Base-by-base conservation (phyloP, 2,113 vertebrate species). In the Jacana jacana region DNA sequence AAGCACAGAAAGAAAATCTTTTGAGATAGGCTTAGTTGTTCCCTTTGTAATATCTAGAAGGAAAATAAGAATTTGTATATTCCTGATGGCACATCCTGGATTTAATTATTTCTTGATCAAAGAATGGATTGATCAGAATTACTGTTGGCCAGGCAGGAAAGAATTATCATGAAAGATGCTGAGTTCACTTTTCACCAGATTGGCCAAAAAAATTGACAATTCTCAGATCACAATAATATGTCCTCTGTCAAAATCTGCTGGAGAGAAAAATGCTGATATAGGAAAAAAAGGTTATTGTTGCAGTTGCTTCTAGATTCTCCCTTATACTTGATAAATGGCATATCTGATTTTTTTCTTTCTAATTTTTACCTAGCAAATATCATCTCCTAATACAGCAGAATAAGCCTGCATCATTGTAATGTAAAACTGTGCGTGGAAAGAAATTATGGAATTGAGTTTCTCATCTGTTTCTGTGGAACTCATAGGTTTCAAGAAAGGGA, bases 61-160 rank as follows among this genome's bases (percentile, higher is more conserved):
- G 61, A 86, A 92, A 93, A 81, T 69, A 97, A 95, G 88, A 93
- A 97, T 94, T 91, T 95, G 60, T 94, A 83, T 96, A 93, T 92
- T 89, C 86, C 85, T 97, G 83, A 91, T 44, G 96, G 84, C 72
- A 87, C 6, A 88, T 81, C 87, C 88, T 24, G 15, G 88, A 92
- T 96, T 91, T 97, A 93, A 96, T 97, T 72, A 69, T 93, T 94
- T 96, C 69, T 82, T 77, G 86, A 86, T n/a, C 89, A 80, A 70
- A 91, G 87, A 97, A 93, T 73, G 46, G 19, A 31, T 73, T 90
- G 83, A 95, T 97, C 84, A 95, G 63, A 98, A 94, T 94, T 95
- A 86, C 52, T 86, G 20, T 44, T 69, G 57, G 6, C 12, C 86
- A 95, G 22, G 33, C 69, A 91, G 91, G 70, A 72, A 89, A 93